These are phyloP conservation scores for Anarhynchus alexandrinus DNA, from an alignment of 2,113 vertebrate genomes.

Conservation along the genomic window DNA sequence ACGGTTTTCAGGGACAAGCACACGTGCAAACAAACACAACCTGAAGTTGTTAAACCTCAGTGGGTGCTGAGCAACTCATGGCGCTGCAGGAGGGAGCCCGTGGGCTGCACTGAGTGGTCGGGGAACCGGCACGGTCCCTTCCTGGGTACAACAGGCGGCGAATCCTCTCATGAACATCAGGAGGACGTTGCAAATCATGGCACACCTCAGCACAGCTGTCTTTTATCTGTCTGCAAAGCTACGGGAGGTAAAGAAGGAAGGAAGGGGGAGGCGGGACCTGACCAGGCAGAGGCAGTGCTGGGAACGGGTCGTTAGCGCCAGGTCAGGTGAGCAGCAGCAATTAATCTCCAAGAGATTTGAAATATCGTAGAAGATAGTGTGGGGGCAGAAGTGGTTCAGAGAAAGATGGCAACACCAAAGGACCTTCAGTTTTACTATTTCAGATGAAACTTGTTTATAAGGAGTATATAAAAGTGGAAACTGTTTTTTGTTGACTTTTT, in stretches of 20 bases:
- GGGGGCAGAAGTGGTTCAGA: neutral
- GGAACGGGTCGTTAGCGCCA: neutral
- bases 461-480: neutral
- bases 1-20: neutral
- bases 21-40: neutral
- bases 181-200: neutral
- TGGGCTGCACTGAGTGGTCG: neutral
- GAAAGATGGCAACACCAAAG: neutral
- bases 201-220: fast-evolving
- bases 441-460: neutral
- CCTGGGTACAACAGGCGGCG: neutral
- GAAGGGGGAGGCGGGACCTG: neutral
- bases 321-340: neutral
- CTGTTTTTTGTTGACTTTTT: neutral
- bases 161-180: neutral
- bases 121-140: neutral
- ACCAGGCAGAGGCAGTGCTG: neutral
- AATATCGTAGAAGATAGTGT: neutral
- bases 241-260: neutral
- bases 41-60: neutral
- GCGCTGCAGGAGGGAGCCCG: fast-evolving
- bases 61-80: fast-evolving
- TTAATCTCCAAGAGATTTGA: neutral
- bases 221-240: neutral
- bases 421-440: neutral